phyloP scores from a whole-genome alignment of 2,888 invertebrate genomes.

The Cataglyphis altisquamis region DNA sequence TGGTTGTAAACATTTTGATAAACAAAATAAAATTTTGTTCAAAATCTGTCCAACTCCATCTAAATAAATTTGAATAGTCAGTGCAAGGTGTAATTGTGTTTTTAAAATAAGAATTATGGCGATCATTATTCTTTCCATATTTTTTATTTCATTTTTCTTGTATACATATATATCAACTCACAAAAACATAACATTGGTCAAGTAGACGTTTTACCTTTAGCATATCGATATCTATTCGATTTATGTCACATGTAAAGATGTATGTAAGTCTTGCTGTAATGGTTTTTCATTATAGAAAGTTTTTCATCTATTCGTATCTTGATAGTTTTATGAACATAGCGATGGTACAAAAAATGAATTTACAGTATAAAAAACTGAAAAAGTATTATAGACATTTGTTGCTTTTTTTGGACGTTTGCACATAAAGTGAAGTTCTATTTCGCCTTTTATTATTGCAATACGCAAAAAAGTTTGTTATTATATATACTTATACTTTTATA shows the following conservation, averaged over 20 bases:
- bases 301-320: neutral
- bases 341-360: constrained; percentile 20
- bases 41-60: constrained; percentile 27
- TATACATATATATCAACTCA: constrained; percentile 48
- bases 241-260: constrained; percentile 38
- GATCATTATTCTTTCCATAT: constrained; percentile 16
- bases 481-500: neutral
- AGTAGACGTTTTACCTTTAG: constrained; percentile 30
- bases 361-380: constrained; percentile 24
- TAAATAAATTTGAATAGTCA: constrained; percentile 62
- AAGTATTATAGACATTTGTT: constrained; percentile 20
- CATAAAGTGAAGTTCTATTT: constrained; percentile 14
- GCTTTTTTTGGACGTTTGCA: constrained; percentile 13
- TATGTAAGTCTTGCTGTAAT: constrained; percentile 36
- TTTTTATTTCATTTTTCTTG: constrained; percentile 37
- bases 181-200: constrained; percentile 50
- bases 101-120: neutral
- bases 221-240: constrained; percentile 27
- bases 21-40: neutral
- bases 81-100: constrained; percentile 20
- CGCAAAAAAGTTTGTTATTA: constrained; percentile 8
- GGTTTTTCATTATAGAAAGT: constrained; percentile 17
- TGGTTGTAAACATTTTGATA: neutral
- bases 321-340: constrained; percentile 11
- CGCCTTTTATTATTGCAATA: constrained; percentile 4